These are phyloP conservation scores for Uria lomvia DNA, from an alignment of 2,113 vertebrate species.

Conservation along the genomic window DNA sequence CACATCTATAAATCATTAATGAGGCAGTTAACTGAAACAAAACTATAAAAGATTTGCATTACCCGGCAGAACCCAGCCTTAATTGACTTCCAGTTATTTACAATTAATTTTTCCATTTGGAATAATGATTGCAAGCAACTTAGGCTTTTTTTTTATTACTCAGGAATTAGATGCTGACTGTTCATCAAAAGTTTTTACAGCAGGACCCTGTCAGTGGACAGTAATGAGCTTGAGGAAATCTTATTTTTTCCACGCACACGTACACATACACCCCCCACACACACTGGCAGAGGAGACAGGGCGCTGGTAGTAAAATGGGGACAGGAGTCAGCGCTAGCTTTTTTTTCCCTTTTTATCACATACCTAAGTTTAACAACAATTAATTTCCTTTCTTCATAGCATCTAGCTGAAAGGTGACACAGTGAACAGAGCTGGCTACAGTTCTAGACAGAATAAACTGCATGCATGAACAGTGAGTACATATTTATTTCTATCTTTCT, in stretches of 20 bases:
- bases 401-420: neutral
- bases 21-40: constrained; percentile 80
- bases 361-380: neutral
- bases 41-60: constrained; percentile 81
- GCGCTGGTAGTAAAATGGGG: neutral
- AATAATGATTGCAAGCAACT: constrained; percentile 74
- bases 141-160: constrained; percentile 43
- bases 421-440: neutral
- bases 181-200: constrained; percentile 68
- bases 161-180: constrained; percentile 64
- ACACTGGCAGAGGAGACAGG: neutral
- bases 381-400: neutral
- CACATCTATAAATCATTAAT: constrained; percentile 83
- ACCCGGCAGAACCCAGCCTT: constrained; percentile 71
- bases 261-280: neutral
- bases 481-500: neutral
- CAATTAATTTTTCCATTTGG: constrained; percentile 81
- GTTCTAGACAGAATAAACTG: neutral
- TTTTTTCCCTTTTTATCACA: neutral
- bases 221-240: constrained; percentile 25
- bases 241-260: neutral
- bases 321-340: neutral
- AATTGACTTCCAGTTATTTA: constrained; percentile 82
- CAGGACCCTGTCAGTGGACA: constrained; percentile 35
- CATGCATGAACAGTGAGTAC: neutral